Conservation (phyloP, 1,140 invertebrate genomes). For the Heliconius melpomene region DNA sequence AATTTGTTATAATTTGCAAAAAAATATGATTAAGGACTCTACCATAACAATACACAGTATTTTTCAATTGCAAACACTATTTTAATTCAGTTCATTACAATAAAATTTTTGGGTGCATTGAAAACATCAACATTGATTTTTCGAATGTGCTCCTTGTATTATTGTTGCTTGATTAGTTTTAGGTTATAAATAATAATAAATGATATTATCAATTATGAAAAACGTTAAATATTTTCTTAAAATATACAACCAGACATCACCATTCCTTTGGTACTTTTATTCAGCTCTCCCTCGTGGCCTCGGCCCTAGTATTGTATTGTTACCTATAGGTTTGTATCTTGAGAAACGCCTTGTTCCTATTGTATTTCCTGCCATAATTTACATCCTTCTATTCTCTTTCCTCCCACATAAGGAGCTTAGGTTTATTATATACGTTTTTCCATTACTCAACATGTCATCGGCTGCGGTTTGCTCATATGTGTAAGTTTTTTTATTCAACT, state of each 20-base stretch:
- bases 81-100: too few relatives aligned
- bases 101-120: too few relatives aligned
- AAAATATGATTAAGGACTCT: too few relatives aligned
- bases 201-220: too few relatives aligned
- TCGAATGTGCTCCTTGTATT: too few relatives aligned
- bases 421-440: constrained; percentile 98
- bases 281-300: constrained; percentile 96
- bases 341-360: constrained; percentile 87
- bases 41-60: too few relatives aligned
- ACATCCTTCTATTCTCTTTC: constrained; percentile 95
- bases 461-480: constrained; percentile 92
- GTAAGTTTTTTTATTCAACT: constrained; percentile 83
- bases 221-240: constrained; percentile 11
- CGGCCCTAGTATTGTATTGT: constrained; percentile 89
- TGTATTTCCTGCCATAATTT: constrained; percentile 89
- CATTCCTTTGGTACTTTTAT: constrained; percentile 99
- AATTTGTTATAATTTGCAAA: too few relatives aligned
- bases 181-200: too few relatives aligned
- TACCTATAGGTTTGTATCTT: constrained; percentile 90
- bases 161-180: too few relatives aligned
- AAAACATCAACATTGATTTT: too few relatives aligned
- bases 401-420: constrained; percentile 99
- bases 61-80: too few relatives aligned
- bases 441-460: constrained; percentile 94
- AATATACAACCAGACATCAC: constrained; percentile 87